Conservation (phyloP, 2,113 vertebrate genomes). For the Xenopus laevis region DNA sequence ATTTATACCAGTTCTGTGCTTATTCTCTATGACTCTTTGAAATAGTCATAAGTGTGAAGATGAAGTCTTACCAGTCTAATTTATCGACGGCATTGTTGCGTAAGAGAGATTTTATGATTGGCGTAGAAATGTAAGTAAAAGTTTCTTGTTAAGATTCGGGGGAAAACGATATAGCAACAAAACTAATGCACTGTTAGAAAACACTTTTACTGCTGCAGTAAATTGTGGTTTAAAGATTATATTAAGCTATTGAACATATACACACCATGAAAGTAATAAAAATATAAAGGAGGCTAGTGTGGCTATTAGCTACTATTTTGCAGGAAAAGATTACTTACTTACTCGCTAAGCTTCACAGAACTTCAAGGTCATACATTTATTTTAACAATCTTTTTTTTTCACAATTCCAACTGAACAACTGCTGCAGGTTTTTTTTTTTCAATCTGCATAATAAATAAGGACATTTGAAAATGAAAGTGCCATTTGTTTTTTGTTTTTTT, state of each 20-base stretch:
- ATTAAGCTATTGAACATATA: constrained; percentile 16
- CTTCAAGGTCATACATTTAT: constrained; percentile 15
- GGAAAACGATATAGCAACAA: no score
- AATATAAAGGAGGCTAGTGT: constrained; percentile 8
- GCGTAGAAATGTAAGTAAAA: background rate
- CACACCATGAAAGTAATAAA: constrained; percentile 27
- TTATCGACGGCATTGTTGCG: no score
- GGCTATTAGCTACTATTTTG: background rate
- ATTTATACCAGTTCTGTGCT: no score
- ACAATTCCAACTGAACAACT: background rate
- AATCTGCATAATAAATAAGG: background rate
- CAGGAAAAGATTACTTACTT: background rate
- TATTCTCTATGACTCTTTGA: no score
- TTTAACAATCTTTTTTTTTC: background rate
- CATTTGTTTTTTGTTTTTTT: background rate
- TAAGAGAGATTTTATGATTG: background rate
- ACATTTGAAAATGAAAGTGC: background rate
- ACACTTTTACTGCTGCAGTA: constrained; percentile 15
- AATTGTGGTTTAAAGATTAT: constrained; percentile 24
- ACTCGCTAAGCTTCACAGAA: background rate
- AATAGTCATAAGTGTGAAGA: no score
- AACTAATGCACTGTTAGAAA: constrained; percentile 8
- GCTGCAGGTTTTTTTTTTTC: background rate
- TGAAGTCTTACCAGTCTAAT: no score
- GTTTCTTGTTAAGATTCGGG: no score